Evolutionary conservation across 2,888 invertebrate species (phyloP).

Genomic region (Alviniconcha strummeri): DNA sequence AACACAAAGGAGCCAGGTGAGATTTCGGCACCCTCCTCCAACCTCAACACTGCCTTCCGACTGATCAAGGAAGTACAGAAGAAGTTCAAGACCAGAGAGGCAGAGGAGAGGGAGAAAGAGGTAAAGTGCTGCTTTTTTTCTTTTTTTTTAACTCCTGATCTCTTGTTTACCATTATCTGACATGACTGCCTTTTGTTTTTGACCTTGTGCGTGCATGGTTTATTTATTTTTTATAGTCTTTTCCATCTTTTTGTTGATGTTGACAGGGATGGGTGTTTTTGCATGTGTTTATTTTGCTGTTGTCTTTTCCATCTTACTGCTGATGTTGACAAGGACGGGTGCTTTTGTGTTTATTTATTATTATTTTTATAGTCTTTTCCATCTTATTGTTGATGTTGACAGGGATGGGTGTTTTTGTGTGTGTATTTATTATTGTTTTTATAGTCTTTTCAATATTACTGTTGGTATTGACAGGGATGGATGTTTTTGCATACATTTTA

Average conservation of each 20-base stretch:
- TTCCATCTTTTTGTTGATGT: too few species aligned
- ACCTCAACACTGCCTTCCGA: constrained; percentile 96
- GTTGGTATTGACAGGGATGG: too few species aligned
- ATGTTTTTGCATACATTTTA: too few species aligned
- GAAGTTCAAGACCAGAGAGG: constrained; percentile 97
- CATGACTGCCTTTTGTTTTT: background rate
- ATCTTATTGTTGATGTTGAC: too few species aligned
- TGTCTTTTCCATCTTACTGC: too few species aligned
- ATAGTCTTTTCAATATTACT: too few species aligned
- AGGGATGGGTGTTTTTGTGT: too few species aligned
- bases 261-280: too few species aligned
- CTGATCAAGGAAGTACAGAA: constrained; percentile 99
- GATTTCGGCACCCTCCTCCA: constrained; percentile 94
- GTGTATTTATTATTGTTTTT: too few species aligned
- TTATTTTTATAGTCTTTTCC: background rate
- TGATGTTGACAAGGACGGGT: too few species aligned
- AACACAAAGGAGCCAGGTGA: constrained; percentile 99
- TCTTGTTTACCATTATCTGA: too few species aligned
- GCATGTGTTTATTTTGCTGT: too few species aligned
- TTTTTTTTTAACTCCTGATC: background rate
- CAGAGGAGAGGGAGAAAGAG: constrained; percentile 98
- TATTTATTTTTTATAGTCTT: background rate
- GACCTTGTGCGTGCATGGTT: background rate
- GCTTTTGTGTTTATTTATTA: background rate
- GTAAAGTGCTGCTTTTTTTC: constrained; percentile 69